phyloP scores from a whole-genome alignment of 1,140 invertebrate species.

The Rhyzopertha dominica region DNA sequence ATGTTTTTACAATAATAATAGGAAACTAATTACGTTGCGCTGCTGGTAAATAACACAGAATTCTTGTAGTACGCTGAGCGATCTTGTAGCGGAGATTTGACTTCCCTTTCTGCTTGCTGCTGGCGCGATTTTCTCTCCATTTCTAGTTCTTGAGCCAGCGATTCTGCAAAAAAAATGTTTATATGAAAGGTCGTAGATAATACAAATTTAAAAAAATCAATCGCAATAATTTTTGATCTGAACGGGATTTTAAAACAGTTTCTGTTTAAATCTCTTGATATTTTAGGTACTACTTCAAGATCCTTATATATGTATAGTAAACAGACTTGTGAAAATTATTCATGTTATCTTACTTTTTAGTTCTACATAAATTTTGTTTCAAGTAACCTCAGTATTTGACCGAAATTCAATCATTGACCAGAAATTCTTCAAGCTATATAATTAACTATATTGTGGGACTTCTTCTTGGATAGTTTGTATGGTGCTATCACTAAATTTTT shows the following conservation, averaged over 20 bases:
- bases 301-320: no score
- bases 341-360: no score
- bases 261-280: background rate
- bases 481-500: no score
- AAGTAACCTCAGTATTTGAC: no score
- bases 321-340: no score
- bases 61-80: slow-evolving; percentile 77
- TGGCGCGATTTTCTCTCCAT: slow-evolving; percentile 78
- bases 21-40: slow-evolving; percentile 65
- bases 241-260: background rate
- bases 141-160: slow-evolving; percentile 77
- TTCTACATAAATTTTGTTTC: no score
- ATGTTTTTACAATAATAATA: no score
- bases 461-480: no score
- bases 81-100: slow-evolving; percentile 78
- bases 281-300: no score
- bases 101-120: slow-evolving; percentile 71
- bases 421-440: no score
- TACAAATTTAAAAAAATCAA: background rate
- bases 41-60: slow-evolving; percentile 72
- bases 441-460: no score
- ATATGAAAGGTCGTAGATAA: background rate
- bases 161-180: slow-evolving; percentile 61
- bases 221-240: background rate
- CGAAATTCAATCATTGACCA: no score